Evolutionary conservation across 2,888 invertebrate species (phyloP), one percentile per base, ranked within the genome.

Genomic region (Perithous albicinctus): DNA sequence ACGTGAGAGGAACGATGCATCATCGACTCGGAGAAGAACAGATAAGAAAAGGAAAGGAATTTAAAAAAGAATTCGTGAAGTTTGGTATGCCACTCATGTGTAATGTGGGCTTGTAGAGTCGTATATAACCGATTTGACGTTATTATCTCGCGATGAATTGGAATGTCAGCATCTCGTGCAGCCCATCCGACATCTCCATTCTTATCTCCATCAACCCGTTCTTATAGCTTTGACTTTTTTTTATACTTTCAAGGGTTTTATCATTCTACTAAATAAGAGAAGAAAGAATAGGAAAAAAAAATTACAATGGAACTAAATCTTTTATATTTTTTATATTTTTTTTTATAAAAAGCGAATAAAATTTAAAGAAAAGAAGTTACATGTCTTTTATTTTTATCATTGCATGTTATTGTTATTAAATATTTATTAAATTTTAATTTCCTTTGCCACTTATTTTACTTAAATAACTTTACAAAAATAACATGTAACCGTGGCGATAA

Each of bases 91-190:
- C 6, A 59, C 32, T 35, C 59, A 15, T 32, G 59, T 59, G 29
- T 59, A 59, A 59, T 59, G 59, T 15, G 59, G 35, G 59, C 59
- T 15, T 59, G 18, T 23, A 4, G 43, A 35, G 35, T 35, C 18
- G 18, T 59, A 59, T 59, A 59, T 59, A 59, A 59, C 15, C 59
- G 59, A 59, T 59, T 59, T 59, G 59, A 59, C 59, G 56, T 56
- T 56, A 59, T 18, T 59, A 59, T 59, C 59, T 32, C 15, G 59
- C 59, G 59, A 35, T 32, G 59, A 32, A 32, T 59, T 59, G 59
- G 59, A 59, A 59, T 59, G 59, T 32, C 59, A 35, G 59, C 59
- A 18, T 59, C 59, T 32, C 32, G 29, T 18, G 32, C 32, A 32
- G 32, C 32, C 32, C 59, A 15, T 59, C 8, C 59, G 32, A 59